Evolutionary conservation across 2,797 vertebrate species (phyloP).

Genomic region (Pterois miles): DNA sequence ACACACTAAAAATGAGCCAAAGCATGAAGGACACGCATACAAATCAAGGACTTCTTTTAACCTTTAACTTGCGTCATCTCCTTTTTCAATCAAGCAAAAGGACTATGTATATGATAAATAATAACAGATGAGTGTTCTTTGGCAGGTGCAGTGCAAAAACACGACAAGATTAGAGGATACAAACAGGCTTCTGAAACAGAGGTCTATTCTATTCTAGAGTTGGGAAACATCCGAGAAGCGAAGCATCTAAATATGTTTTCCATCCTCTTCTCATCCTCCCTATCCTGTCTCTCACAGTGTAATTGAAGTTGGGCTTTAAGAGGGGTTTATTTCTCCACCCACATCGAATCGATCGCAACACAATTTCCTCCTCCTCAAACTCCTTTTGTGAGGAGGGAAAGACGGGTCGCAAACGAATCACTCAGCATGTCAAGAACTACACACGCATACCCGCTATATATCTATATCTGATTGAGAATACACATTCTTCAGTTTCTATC

Average conservation of each 20-base stretch:
- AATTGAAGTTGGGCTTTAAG: constrained; percentile 32
- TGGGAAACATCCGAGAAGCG: constrained; percentile 5
- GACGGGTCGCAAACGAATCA: constrained; percentile 57
- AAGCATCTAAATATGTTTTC: constrained; percentile 29
- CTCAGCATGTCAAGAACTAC: constrained; percentile 32
- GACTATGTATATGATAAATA: not conserved
- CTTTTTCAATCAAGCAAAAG: not conserved
- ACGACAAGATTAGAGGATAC: constrained; percentile 5
- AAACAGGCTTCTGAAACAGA: not conserved
- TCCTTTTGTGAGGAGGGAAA: constrained; percentile 23
- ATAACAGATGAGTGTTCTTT: not conserved
- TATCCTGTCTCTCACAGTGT: not conserved
- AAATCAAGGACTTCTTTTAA: not conserved
- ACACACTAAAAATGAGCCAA: not conserved
- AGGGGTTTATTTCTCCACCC: constrained; percentile 36
- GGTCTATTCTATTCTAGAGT: not conserved
- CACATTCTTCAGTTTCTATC: constrained; percentile 48
- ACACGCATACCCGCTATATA: not conserved
- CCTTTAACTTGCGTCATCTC: not conserved
- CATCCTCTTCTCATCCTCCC: not conserved
- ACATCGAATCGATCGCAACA: constrained; percentile 23
- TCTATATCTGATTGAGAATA: constrained; percentile 59
- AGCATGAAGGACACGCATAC: not conserved
- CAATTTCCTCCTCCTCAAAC: constrained; percentile 8
- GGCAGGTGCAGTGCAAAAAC: not conserved